phyloP scores from a whole-genome alignment of 2,888 invertebrate species.

The Sthenelais limicola region DNA sequence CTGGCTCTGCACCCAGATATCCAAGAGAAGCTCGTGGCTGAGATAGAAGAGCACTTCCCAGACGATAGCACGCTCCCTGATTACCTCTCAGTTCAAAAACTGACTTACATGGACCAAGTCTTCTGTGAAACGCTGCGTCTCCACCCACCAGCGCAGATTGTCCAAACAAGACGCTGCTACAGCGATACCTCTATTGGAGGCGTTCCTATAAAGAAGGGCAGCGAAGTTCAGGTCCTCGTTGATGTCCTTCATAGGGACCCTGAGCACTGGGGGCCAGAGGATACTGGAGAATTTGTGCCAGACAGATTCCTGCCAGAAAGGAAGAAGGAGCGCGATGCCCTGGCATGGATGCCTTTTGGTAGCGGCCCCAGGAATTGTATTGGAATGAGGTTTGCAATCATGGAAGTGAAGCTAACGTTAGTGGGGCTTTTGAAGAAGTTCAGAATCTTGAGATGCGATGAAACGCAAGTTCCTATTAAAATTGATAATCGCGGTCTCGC shows the following conservation, averaged over 20 bases:
- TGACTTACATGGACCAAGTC: conserved; percentile 35
- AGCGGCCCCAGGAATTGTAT: conserved; percentile 66
- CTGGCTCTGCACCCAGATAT: conserved; percentile 34
- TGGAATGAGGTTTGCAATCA: conserved; percentile 63
- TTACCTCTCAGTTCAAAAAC: conserved; percentile 31
- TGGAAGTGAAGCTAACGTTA: conserved; percentile 65
- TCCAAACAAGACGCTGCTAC: conserved; percentile 62
- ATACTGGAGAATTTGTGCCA: conserved; percentile 61
- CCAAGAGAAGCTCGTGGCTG: conserved; percentile 59
- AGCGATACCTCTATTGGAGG: conserved; percentile 56
- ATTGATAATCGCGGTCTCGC: not conserved
- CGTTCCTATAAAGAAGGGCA: conserved; percentile 59
- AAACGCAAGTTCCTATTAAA: conserved; percentile 54
- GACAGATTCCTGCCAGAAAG: conserved; percentile 61
- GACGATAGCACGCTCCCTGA: conserved; percentile 44
- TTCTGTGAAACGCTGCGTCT: conserved; percentile 35
- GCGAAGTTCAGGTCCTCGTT: conserved; percentile 64
- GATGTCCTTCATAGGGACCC: conserved; percentile 64
- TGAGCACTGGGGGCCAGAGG: conserved; percentile 60
- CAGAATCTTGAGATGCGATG: conserved; percentile 55
- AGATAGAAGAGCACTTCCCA: conserved; percentile 67
- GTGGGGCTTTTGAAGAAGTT: conserved; percentile 59
- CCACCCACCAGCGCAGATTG: conserved; percentile 41
- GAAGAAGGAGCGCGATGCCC: conserved; percentile 56
- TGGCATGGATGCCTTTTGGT: conserved; percentile 68